Percentiles rank a stretch among this genome's conserved stretches.
phyloP scores from a whole-genome alignment of 2,888 invertebrate species.

The Loripinus fragilis region DNA sequence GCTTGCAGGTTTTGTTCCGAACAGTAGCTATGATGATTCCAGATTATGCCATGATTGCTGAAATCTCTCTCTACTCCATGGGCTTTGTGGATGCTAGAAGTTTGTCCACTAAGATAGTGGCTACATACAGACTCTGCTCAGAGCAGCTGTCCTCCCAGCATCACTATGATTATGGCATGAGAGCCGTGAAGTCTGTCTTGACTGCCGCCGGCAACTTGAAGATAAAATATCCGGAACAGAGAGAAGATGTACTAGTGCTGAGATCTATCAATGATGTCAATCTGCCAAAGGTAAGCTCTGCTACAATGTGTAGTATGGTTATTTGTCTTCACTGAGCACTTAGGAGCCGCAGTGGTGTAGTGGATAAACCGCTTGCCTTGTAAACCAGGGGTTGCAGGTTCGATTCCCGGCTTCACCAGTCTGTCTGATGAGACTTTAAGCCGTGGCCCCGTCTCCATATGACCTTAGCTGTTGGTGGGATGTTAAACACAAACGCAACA shows the following conservation, averaged over 20 bases:
- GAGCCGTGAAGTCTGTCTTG: slow-evolving; percentile 83
- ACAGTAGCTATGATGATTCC: slow-evolving; percentile 84
- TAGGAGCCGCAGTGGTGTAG: no score
- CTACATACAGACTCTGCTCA: slow-evolving; percentile 82
- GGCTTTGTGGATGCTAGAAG: slow-evolving; percentile 82
- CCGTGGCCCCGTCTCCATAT: no score
- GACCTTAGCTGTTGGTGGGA: no score
- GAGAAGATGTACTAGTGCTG: slow-evolving; percentile 82
- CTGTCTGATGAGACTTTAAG: no score
- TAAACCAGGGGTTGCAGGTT: no score
- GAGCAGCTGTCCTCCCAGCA: slow-evolving; percentile 84
- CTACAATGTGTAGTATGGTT: neutral
- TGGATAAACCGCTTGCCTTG: no score
- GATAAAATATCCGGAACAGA: slow-evolving; percentile 80
- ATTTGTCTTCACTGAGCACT: no score
- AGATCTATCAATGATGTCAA: slow-evolving; percentile 83
- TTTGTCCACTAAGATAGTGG: slow-evolving; percentile 82
- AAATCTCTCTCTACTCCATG: slow-evolving; percentile 83
- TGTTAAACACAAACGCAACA: no score
- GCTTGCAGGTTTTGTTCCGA: slow-evolving; percentile 81
- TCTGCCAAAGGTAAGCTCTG: slow-evolving; percentile 79
- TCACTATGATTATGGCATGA: slow-evolving; percentile 84
- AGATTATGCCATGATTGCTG: slow-evolving; percentile 83
- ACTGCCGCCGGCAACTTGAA: slow-evolving; percentile 83
- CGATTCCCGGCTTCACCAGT: no score